These are phyloP conservation scores for Sylvicapra grimmia DNA, from an alignment of 2,113 vertebrate genomes.

Conservation along the genomic window DNA sequence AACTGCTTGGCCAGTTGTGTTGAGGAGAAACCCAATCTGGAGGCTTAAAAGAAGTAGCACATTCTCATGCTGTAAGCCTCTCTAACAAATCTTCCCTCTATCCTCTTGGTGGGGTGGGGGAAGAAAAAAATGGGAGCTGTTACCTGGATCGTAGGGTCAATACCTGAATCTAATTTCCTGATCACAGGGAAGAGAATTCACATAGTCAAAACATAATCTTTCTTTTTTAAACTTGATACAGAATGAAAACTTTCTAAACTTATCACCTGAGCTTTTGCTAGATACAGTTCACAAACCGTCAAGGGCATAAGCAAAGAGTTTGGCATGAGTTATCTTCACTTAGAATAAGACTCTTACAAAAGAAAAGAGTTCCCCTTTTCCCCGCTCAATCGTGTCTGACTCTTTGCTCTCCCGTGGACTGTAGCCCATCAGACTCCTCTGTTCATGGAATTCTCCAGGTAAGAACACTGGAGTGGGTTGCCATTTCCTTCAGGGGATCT, in stretches of 20 bases:
- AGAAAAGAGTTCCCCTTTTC: not conserved
- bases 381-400: not conserved
- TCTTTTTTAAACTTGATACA: not conserved
- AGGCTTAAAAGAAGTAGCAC: not conserved
- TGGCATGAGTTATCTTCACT: conserved; percentile 9
- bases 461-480: not conserved
- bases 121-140: not conserved
- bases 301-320: conserved; percentile 2
- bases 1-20: not conserved
- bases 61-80: not conserved
- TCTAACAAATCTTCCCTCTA: not conserved
- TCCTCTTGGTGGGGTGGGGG: not conserved
- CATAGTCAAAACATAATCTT: not conserved
- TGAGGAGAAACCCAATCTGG: not conserved
- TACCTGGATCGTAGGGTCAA: not conserved
- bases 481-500: not conserved
- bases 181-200: not conserved
- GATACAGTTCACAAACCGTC: not conserved
- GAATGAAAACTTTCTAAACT: not conserved
- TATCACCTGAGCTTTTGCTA: not conserved
- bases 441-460: not conserved
- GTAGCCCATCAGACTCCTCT: not conserved
- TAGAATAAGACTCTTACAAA: not conserved
- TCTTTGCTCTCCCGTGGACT: not conserved
- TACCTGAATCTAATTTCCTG: not conserved